A percentile compares a stretch with the other conserved stretches of the same genome.
These are phyloP conservation scores for Parnassius orleans DNA, from an alignment of 2,888 invertebrate species.

Conservation along the genomic window DNA sequence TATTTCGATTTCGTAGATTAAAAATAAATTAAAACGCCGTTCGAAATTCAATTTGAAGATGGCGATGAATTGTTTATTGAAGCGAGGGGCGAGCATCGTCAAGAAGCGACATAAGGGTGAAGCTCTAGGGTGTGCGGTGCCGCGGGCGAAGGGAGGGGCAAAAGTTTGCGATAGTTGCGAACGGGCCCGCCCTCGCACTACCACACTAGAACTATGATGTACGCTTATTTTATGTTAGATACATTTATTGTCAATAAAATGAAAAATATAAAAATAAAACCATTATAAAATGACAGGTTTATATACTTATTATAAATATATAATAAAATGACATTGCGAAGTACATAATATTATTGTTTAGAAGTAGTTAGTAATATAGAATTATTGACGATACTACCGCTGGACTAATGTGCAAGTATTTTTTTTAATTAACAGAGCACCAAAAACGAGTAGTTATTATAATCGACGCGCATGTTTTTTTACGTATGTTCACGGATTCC, in stretches of 20 bases:
- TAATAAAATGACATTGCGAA: too few species aligned
- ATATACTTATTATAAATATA: too few species aligned
- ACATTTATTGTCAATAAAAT: not conserved
- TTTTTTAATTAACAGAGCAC: too few species aligned
- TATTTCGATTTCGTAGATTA: not conserved
- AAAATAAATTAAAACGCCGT: conserved; percentile 12
- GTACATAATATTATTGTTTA: too few species aligned
- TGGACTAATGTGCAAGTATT: too few species aligned
- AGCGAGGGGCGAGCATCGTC: conserved; percentile 22
- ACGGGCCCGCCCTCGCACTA: conserved; percentile 20
- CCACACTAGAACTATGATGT: conserved; percentile 8
- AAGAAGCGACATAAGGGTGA: conserved; percentile 18
- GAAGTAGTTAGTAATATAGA: too few species aligned
- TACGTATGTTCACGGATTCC: too few species aligned
- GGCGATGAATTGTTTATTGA: conserved; percentile 23
- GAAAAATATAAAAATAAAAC: not conserved
- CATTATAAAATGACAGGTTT: too few species aligned
- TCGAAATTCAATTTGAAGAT: conserved; percentile 25
- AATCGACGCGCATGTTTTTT: too few species aligned
- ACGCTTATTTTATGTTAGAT: conserved; percentile 2
- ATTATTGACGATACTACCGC: too few species aligned
- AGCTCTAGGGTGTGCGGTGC: conserved; percentile 1
- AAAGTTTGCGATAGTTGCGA: conserved; percentile 30
- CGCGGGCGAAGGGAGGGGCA: conserved; percentile 24
- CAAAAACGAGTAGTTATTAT: too few species aligned